Conservation (phyloP, 2,888 invertebrate species). For the Sinhomidia bicolor region DNA sequence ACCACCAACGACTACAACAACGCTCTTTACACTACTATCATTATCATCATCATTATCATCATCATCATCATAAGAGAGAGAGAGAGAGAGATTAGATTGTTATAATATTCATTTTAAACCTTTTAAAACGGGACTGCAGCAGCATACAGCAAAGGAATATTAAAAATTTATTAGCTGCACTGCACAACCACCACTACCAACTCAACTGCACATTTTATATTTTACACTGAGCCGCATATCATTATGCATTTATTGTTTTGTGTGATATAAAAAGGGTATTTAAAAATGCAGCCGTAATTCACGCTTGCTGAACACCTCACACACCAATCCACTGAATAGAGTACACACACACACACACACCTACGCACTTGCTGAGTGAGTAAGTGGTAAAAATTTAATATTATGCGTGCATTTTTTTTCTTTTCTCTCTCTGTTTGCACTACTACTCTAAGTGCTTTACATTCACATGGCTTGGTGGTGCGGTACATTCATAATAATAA, state of each 20-base stretch:
- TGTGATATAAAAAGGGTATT: conserved; percentile 32
- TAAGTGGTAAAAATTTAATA: neutral
- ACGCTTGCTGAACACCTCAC: conserved; percentile 35
- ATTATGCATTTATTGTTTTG: neutral
- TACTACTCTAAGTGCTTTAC: neutral
- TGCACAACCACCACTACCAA: neutral
- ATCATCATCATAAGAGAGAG: conserved; percentile 16
- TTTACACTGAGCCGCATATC: no score
- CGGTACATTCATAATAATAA: neutral
- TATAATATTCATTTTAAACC: conserved; percentile 27
- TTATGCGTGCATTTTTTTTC: conserved; percentile 13
- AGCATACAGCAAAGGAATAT: no score
- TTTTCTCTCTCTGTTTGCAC: conserved; percentile 1
- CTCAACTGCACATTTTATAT: no score
- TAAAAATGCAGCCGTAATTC: conserved; percentile 37
- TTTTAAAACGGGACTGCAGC: conserved; percentile 20
- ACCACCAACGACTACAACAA: no score
- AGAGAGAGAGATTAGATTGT: neutral
- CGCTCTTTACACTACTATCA: conserved; percentile 5
- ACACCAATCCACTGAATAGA: neutral
- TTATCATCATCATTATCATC: neutral
- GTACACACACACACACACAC: neutral
- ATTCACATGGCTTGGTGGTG: conserved; percentile 1
- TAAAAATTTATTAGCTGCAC: no score
- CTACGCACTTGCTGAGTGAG: neutral